A percentile compares a stretch with the other conserved stretches of the same genome.
phyloP scores from a whole-genome alignment of 2,113 vertebrate genomes.

The Boulengeromyrus knoepffleri region DNA sequence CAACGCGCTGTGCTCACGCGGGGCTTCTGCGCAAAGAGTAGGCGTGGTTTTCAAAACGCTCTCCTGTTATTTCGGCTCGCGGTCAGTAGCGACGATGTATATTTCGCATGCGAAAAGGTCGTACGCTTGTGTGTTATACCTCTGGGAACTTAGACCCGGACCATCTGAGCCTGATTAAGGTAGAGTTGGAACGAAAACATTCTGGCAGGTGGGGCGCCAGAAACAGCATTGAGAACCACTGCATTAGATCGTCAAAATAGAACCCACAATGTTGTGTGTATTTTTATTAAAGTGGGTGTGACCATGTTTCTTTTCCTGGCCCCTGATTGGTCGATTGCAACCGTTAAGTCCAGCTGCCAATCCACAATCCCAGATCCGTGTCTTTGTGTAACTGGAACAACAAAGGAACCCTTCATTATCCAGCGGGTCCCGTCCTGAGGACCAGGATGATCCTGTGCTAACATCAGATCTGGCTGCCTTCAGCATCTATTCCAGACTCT shows the following conservation, averaged over 20 bases:
- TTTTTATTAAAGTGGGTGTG: not conserved
- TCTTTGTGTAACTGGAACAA: not conserved
- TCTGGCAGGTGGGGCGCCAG: too few species aligned
- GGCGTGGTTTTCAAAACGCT: too few species aligned
- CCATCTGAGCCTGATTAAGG: too few species aligned
- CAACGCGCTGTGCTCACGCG: too few species aligned
- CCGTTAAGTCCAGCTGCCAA: not conserved
- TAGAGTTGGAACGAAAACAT: too few species aligned
- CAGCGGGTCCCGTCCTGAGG: not conserved
- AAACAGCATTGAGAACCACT: too few species aligned
- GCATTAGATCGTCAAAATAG: not conserved
- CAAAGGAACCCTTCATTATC: not conserved
- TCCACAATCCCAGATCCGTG: not conserved
- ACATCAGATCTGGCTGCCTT: slow-evolving; percentile 43
- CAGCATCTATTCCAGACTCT: slow-evolving; percentile 28
- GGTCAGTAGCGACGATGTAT: too few species aligned
- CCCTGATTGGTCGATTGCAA: not conserved
- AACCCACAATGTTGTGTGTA: not conserved
- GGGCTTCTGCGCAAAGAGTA: too few species aligned
- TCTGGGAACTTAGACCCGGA: too few species aligned
- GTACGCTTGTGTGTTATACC: too few species aligned
- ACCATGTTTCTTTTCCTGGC: not conserved
- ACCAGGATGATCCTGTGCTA: slow-evolving; percentile 42
- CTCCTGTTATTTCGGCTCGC: too few species aligned
- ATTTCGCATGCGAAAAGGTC: too few species aligned